phyloP scores from a whole-genome alignment of 2,797 vertebrate species.

The Tamandua tetradactyla region DNA sequence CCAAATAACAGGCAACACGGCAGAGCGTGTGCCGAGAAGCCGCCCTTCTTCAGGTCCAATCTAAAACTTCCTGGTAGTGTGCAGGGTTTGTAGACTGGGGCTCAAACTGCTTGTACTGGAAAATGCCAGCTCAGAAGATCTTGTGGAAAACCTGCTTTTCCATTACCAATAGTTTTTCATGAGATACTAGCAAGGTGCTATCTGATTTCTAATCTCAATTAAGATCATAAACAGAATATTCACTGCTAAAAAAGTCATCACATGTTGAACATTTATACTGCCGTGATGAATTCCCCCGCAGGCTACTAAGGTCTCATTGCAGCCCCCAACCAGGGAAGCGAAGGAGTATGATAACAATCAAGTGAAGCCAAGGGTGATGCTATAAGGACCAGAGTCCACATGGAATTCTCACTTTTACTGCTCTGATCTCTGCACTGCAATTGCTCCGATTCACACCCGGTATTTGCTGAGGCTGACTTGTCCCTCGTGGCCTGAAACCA shows the following conservation, averaged over 20 bases:
- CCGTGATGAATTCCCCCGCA: not conserved
- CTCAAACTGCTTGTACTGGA: not conserved
- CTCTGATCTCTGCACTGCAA: not conserved
- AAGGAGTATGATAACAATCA: no score
- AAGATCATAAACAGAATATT: not conserved
- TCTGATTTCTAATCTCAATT: not conserved
- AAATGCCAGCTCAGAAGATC: not conserved
- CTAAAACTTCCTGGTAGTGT: not conserved
- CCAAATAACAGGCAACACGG: no score
- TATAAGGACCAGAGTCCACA: not conserved
- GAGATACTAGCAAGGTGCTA: not conserved
- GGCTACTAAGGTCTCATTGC: not conserved
- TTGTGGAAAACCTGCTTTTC: not conserved
- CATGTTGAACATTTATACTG: not conserved
- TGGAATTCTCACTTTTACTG: not conserved
- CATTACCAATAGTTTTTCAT: not conserved
- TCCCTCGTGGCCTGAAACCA: not conserved
- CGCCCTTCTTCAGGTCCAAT: not conserved
- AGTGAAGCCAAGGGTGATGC: not conserved
- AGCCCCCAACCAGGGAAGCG: no score
- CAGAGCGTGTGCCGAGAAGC: not conserved
- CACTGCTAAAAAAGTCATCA: not conserved
- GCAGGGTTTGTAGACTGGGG: not conserved
- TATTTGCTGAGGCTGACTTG: constrained; percentile 21
- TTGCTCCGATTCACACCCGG: not conserved